phyloP scores from a whole-genome alignment of 2,113 vertebrate genomes.

The Trochalopteron elliotii region DNA sequence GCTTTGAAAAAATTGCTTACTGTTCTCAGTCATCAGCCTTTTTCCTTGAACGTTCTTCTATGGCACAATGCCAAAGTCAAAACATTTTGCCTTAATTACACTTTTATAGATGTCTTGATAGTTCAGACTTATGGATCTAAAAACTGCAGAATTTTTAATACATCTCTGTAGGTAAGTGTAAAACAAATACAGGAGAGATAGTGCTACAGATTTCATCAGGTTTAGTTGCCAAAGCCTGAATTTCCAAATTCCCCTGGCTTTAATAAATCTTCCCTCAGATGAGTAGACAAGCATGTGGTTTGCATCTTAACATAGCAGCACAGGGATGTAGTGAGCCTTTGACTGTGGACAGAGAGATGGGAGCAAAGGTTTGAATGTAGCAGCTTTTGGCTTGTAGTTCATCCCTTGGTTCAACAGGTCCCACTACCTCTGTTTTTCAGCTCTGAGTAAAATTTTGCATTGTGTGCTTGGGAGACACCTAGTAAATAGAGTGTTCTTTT shows the following conservation, averaged over 20 bases:
- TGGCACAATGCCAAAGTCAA: neutral
- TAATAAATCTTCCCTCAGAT: neutral
- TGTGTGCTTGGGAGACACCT: neutral
- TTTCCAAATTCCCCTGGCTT: neutral
- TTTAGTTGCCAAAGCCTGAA: neutral
- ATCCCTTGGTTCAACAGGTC: neutral
- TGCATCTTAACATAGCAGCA: neutral
- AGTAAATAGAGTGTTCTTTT: neutral
- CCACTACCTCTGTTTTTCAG: neutral
- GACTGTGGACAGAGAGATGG: neutral
- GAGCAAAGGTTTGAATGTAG: neutral
- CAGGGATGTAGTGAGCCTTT: neutral
- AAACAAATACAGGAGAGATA: neutral
- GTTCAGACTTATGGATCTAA: neutral
- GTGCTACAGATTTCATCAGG: neutral
- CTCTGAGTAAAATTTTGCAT: neutral
- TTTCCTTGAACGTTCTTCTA: neutral
- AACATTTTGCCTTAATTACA: neutral
- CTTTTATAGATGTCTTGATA: neutral
- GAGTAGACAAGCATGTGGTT: neutral
- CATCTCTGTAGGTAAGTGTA: neutral
- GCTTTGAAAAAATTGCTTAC: neutral
- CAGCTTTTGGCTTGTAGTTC: neutral
- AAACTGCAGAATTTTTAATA: neutral
- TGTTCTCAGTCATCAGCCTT: neutral